A percentile compares a stretch with the other conserved stretches of the same genome.
These are phyloP conservation scores for Thunnus albacares DNA, from an alignment of 2,797 vertebrate genomes.

Conservation along the genomic window DNA sequence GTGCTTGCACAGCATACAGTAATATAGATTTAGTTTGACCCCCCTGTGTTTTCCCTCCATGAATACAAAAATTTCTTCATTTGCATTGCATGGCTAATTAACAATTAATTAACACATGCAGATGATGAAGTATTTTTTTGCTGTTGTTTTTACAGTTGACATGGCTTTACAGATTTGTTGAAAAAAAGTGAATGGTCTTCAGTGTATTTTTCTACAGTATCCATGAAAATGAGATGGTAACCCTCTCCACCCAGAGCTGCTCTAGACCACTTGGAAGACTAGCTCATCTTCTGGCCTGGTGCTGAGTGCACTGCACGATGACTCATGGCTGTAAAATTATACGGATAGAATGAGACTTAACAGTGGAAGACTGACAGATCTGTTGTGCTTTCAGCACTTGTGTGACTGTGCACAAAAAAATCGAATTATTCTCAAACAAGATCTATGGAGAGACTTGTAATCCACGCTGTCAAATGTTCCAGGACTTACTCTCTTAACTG, in stretches of 20 bases:
- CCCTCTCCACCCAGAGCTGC: constrained; percentile 57
- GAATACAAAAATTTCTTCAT: constrained; percentile 4
- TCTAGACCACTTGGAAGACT: constrained; percentile 68
- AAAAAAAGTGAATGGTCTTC: constrained; percentile 4
- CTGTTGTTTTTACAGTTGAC: constrained; percentile 80
- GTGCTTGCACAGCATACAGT: constrained; percentile 1
- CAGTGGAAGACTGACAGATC: constrained; percentile 40
- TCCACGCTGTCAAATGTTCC: constrained; percentile 12
- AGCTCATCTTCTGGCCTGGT: constrained; percentile 69
- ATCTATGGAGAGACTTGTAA: constrained; percentile 26
- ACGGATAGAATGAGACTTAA: constrained; percentile 52
- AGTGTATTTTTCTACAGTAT: constrained; percentile 44
- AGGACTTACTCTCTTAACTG: constrained; percentile 19
- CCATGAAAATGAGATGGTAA: constrained; percentile 42
- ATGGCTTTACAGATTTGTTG: constrained; percentile 34
- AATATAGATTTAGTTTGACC: not conserved
- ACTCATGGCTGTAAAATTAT: constrained; percentile 62
- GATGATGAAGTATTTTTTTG: constrained; percentile 83
- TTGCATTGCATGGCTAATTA: constrained; percentile 12
- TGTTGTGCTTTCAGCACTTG: constrained; percentile 43
- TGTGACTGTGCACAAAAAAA: constrained; percentile 53
- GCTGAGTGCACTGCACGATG: constrained; percentile 50
- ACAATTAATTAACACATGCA: constrained; percentile 92
- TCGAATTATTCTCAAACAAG: constrained; percentile 39
- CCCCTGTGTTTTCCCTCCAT: not conserved